Conservation (phyloP, 2,888 invertebrate genomes). For the Stratiomys singularior region DNA sequence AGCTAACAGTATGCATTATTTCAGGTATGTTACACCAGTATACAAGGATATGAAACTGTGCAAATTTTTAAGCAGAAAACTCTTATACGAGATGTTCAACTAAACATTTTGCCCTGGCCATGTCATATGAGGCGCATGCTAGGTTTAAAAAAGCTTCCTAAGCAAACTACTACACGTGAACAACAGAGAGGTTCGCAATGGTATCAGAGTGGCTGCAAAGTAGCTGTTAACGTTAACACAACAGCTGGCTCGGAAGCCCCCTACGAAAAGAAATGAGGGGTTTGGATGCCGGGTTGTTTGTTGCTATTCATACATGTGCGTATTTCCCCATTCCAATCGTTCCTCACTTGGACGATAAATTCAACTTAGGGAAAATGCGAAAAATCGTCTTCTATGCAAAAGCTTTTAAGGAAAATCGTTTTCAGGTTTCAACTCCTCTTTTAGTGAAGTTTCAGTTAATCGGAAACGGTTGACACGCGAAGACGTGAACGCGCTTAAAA, state of each 20-base stretch:
- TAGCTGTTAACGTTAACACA: background rate
- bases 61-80: too few species aligned
- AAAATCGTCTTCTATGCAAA: slow-evolving; percentile 43
- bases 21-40: too few species aligned
- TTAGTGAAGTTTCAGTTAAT: slow-evolving; percentile 47
- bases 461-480: slow-evolving; percentile 49
- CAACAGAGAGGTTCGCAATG: background rate
- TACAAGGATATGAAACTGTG: too few species aligned
- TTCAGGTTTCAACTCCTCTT: slow-evolving; percentile 28
- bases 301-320: background rate
- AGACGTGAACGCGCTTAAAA: slow-evolving; percentile 38
- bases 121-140: background rate
- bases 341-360: background rate
- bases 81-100: too few species aligned
- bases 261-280: background rate
- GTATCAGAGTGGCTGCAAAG: background rate
- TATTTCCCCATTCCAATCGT: background rate
- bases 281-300: background rate
- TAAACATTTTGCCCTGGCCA: background rate
- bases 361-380: slow-evolving; percentile 31
- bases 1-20: too few species aligned
- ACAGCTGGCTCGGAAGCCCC: background rate
- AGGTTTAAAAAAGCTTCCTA: background rate
- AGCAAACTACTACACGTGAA: background rate
- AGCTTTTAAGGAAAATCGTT: slow-evolving; percentile 45